Conservation (phyloP, 2,888 invertebrate species). For the Camptogramma bilineatum region DNA sequence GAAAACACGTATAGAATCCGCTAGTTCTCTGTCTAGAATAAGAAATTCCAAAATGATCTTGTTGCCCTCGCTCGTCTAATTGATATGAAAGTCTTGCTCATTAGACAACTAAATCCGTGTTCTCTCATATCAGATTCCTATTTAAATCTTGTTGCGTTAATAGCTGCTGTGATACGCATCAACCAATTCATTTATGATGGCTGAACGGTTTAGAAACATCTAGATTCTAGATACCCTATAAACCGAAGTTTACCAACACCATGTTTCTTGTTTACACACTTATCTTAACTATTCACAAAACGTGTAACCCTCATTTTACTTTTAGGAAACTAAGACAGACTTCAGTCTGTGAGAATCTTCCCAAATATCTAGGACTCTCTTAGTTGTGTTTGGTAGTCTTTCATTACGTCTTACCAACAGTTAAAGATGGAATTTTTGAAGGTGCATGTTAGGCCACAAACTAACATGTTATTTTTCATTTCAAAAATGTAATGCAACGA, state of each 20-base stretch:
- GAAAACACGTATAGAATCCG: not conserved
- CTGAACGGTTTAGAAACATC: constrained; percentile 13
- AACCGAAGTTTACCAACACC: not conserved
- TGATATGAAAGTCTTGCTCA: not conserved
- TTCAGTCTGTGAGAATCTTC: no score
- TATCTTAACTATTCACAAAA: no score
- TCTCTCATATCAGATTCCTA: constrained; percentile 10
- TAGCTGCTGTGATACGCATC: constrained; percentile 22
- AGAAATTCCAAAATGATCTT: not conserved
- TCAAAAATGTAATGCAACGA: no score
- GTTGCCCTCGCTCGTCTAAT: not conserved
- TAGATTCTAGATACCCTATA: constrained; percentile 21
- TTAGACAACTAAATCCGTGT: constrained; percentile 2
- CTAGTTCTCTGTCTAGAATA: not conserved
- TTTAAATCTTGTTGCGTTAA: constrained; percentile 20
- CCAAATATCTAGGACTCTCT: no score
- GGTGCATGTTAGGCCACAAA: no score
- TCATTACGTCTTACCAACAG: no score
- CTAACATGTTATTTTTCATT: no score
- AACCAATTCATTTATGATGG: constrained; percentile 16
- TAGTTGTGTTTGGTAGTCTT: no score
- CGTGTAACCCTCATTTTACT: no score
- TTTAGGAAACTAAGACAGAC: no score
- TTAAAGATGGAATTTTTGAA: no score
- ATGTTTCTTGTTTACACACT: no score